phyloP scores from a whole-genome alignment of 2,888 invertebrate genomes.

The Dyspetes luteomarginatus region DNA sequence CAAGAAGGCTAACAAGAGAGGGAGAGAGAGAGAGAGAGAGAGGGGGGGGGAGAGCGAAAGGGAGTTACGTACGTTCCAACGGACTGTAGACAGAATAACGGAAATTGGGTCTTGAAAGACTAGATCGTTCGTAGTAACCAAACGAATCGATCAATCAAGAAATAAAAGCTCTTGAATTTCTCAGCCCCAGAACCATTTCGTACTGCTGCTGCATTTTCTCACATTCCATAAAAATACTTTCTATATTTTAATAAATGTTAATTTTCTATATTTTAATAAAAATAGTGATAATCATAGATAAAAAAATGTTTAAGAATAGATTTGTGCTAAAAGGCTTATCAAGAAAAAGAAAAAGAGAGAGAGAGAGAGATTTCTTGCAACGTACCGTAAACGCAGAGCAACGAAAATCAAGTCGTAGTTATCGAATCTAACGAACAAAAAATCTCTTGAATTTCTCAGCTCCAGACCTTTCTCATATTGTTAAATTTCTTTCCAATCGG shows the following conservation, averaged over 20 bases:
- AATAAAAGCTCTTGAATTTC: not conserved
- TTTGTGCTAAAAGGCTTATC: too few species aligned
- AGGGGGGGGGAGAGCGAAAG: not conserved
- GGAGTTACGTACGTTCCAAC: slow-evolving; percentile 29
- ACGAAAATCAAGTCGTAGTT: too few species aligned
- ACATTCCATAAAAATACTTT: too few species aligned
- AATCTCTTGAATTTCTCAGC: not conserved
- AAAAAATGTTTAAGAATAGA: too few species aligned
- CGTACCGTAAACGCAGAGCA: too few species aligned
- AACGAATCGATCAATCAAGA: slow-evolving; percentile 32
- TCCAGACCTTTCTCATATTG: not conserved
- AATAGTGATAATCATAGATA: too few species aligned
- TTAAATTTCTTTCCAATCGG: too few species aligned
- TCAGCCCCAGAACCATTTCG: not conserved
- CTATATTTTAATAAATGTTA: too few species aligned
- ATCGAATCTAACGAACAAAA: not conserved
- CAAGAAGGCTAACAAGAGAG: slow-evolving; percentile 45
- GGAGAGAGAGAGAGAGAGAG: not conserved
- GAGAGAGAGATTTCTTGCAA: too few species aligned
- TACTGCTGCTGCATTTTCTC: too few species aligned
- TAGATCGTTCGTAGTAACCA: slow-evolving; percentile 23
- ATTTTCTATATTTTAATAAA: too few species aligned
- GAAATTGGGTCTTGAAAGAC: slow-evolving; percentile 25
- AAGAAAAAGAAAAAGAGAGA: too few species aligned
- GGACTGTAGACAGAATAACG: slow-evolving; percentile 6